Conservation (phyloP, 2,888 invertebrate species). For the Cylindroiulus punctatus region DNA sequence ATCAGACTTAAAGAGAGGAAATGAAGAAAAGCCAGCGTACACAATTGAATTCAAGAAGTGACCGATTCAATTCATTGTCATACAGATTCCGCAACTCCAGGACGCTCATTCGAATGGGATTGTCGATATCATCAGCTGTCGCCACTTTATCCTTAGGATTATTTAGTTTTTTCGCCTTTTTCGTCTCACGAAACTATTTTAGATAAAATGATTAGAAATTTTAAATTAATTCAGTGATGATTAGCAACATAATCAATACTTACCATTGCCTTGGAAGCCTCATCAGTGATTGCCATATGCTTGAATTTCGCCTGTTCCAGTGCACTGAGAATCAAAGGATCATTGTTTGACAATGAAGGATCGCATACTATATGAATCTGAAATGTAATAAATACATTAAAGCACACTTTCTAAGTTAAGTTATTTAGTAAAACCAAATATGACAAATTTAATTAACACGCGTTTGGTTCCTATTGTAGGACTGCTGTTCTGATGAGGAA, state of each 20-base stretch:
- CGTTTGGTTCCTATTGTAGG: too few relatives aligned
- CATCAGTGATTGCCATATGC: conserved; percentile 64
- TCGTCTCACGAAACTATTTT: neutral
- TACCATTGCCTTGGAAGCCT: conserved; percentile 36
- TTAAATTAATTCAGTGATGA: neutral
- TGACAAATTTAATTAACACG: too few relatives aligned
- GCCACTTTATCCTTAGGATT: neutral
- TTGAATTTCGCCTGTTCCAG: conserved; percentile 74
- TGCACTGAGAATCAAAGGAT: conserved; percentile 70
- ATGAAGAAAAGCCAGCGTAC: neutral
- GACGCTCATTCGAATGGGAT: conserved; percentile 10
- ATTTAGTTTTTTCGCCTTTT: neutral
- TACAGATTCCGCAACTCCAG: conserved; percentile 44
- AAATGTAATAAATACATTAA: conserved; percentile 54
- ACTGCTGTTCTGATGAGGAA: too few relatives aligned
- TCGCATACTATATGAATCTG: conserved; percentile 63
- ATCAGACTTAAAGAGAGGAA: neutral
- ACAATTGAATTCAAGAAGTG: neutral
- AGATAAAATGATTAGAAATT: neutral
- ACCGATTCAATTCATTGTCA: conserved; percentile 21
- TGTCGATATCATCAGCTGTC: neutral
- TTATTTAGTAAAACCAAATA: too few relatives aligned
- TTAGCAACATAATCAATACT: neutral
- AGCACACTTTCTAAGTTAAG: conserved; percentile 1
- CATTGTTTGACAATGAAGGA: conserved; percentile 61